phyloP scores from a whole-genome alignment of 2,113 vertebrate species.

The sheep (Ovis aries) region ARS-UI_Ramb_v3.0 NC_056064.1:51434501-51435000 shows the following conservation, averaged over 20 bases:
- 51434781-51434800: neutral
- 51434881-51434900: rapidly evolving
- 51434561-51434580: neutral
- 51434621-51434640: neutral
- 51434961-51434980: neutral
- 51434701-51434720: neutral
- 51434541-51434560: neutral
- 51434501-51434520: neutral
- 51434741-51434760: neutral
- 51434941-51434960: rapidly evolving
- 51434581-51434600: rapidly evolving
- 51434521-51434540: neutral
- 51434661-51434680: neutral
- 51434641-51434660: neutral
- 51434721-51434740: neutral
- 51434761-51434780: neutral
- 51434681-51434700: rapidly evolving
- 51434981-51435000: neutral
- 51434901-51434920: neutral
- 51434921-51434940: rapidly evolving
- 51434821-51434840: neutral
- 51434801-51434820: neutral
- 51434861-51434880: rapidly evolving
- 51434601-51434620: neutral
- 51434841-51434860: rapidly evolving